A percentile compares a stretch with the other conserved stretches of the same genome.
These are phyloP conservation scores for Cololabis saira DNA, from an alignment of 2,113 vertebrate genomes.

Conservation along the genomic window DNA sequence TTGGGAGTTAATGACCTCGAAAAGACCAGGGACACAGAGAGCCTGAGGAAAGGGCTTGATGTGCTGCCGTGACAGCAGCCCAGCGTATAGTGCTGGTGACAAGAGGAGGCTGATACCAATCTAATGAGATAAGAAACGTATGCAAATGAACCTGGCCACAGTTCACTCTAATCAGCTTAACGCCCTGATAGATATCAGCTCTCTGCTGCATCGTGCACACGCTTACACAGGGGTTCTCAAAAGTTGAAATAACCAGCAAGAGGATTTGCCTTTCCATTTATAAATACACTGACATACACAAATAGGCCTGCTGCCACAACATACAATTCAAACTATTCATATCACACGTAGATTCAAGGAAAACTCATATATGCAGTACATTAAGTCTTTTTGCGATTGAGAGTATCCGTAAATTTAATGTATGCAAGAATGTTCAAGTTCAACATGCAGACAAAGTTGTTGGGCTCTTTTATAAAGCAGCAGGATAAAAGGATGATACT, in stretches of 20 bases:
- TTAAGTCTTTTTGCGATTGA: constrained; percentile 10
- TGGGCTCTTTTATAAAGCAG: constrained; percentile 1
- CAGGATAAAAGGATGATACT: constrained; percentile 21
- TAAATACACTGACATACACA: constrained; percentile 45
- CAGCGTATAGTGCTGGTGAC: constrained; percentile 47
- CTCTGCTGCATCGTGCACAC: constrained; percentile 69
- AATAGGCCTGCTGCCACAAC: constrained; percentile 19
- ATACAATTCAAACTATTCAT: constrained; percentile 14
- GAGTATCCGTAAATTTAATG: neutral
- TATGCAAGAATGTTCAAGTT: neutral
- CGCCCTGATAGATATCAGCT: constrained; percentile 80
- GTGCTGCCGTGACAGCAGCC: constrained; percentile 58
- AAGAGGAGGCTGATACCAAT: constrained; percentile 78
- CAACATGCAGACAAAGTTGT: neutral
- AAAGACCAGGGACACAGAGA: constrained; percentile 59
- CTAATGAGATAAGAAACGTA: constrained; percentile 85
- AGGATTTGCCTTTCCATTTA: constrained; percentile 49
- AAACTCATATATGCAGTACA: neutral
- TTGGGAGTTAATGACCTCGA: constrained; percentile 71
- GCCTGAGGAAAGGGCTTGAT: constrained; percentile 48
- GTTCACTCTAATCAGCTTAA: constrained; percentile 85
- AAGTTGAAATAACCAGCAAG: constrained; percentile 62
- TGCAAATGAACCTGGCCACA: constrained; percentile 85
- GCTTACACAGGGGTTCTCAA: constrained; percentile 38
- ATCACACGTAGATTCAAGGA: constrained; percentile 28